Evolutionary conservation across 1,140 invertebrate species (phyloP).

Genomic region (Polypedilum pembai): DNA sequence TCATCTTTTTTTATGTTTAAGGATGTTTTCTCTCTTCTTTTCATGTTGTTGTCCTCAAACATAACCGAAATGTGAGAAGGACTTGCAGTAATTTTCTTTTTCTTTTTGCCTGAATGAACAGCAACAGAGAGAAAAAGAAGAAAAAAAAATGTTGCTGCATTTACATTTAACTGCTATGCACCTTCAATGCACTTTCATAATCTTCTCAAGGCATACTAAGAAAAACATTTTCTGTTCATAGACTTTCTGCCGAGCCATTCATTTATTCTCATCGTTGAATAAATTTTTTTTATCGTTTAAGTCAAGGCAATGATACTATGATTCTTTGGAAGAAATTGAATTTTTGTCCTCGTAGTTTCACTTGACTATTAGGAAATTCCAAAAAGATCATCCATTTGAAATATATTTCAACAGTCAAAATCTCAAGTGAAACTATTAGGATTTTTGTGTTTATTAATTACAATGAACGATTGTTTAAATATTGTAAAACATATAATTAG

Average conservation of each 20-base stretch:
- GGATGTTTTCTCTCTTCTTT: neutral
- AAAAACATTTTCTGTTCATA: neutral
- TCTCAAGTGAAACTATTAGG: too few species aligned
- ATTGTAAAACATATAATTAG: too few species aligned
- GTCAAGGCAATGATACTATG: neutral
- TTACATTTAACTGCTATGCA: neutral
- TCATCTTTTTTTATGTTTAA: conserved; percentile 3
- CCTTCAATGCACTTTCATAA: neutral
- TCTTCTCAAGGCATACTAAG: neutral
- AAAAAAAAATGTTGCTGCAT: neutral
- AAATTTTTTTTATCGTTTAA: neutral
- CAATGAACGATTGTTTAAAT: too few species aligned
- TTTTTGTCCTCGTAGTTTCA: too few species aligned
- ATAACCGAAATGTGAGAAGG: neutral
- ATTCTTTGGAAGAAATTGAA: too few species aligned
- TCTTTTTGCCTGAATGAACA: neutral
- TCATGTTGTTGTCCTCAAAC: neutral
- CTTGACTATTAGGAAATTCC: too few species aligned
- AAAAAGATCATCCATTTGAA: too few species aligned
- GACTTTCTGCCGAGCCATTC: neutral
- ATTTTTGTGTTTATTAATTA: too few species aligned
- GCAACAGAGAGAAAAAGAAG: neutral
- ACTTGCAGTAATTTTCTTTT: neutral
- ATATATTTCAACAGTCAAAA: too few species aligned
- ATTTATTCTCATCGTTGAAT: conserved; percentile 7